Evolutionary conservation across 2,797 vertebrate genomes (phyloP), one percentile per base, ranked within the genome.

Genomic region (Acipenser oxyrinchus): DNA sequence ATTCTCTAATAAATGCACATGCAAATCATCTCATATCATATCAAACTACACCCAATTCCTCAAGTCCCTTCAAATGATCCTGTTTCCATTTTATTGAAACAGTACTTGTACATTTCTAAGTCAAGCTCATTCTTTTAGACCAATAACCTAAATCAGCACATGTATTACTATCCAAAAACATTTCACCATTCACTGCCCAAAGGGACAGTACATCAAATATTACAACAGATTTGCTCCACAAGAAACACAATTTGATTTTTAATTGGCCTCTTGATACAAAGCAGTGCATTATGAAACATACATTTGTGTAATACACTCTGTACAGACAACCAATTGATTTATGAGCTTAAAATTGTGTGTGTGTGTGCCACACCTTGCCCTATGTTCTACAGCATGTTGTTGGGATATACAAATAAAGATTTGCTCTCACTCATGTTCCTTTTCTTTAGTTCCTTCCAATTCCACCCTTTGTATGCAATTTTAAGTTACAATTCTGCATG

Each of bases 381-480:
- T 5, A 37, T 37, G 37, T 37, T 5, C 37, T 12, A 53, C 6
- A 9, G 6, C 12, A 53, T 6, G 8, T 53, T 9, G 51, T 9
- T 53, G 2, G 51, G 8, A 53, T 9, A 53, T 9, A 53, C 51
- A 53, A 53, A 53, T 53, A 53, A 9, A 53, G 12, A 53, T 53
- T 8, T 8, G 51, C 12, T 9, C 51, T 53, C 12, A 8, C 51
- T 53, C 8, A 9, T 9, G 12, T 62, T 74, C 78, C 84, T 84
- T 73, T 73, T 75, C 75, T 78, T 70, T 69, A 37, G 37, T 37
- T 48, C 37, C 51, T 60, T 77, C 82, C 75, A 85, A 84, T 85
- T 83, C 78, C 81, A 68, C 73, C 72, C 75, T 82, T 81, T 37
- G 3, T 37, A 37, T 37, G 37, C 37, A 37, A 37, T 37, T 37